Evolutionary conservation across 2,113 vertebrate genomes (phyloP).

Genomic region (Panurus biarmicus): DNA sequence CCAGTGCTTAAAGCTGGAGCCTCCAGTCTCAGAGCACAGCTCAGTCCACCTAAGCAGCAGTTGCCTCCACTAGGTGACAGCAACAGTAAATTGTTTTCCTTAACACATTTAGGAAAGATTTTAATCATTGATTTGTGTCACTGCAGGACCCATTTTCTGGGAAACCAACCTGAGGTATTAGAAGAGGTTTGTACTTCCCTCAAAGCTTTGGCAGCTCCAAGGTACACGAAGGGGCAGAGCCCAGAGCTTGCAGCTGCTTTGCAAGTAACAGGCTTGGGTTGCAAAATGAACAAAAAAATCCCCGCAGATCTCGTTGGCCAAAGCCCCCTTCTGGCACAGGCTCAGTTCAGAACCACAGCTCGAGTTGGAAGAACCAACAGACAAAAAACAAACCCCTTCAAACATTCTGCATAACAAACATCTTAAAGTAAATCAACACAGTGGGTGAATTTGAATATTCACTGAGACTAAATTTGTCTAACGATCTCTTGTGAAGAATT

Average conservation of each 20-base stretch:
- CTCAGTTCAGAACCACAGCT: neutral
- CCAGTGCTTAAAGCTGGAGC: neutral
- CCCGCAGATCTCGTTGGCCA: neutral
- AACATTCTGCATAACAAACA: neutral
- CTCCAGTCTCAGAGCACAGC: neutral
- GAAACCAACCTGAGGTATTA: neutral
- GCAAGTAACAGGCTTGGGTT: neutral
- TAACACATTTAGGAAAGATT: slow-evolving; percentile 11
- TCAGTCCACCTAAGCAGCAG: neutral
- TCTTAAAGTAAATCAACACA: neutral
- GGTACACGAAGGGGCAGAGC: neutral
- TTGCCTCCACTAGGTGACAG: slow-evolving; percentile 57
- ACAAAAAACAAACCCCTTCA: neutral
- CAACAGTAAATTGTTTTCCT: slow-evolving; percentile 50
- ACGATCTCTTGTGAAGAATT: neutral
- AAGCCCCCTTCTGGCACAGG: neutral
- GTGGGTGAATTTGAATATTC: neutral
- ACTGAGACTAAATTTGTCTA: neutral
- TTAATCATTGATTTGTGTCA: slow-evolving; percentile 7
- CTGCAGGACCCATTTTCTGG: neutral
- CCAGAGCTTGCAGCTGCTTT: neutral
- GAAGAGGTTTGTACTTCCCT: neutral
- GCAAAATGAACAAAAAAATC: neutral
- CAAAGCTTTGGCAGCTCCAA: neutral
- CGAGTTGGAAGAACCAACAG: fast-evolving